Base-by-base conservation (phyloP, 2,797 vertebrate genomes). In the Sphenodon punctatus region DNA sequence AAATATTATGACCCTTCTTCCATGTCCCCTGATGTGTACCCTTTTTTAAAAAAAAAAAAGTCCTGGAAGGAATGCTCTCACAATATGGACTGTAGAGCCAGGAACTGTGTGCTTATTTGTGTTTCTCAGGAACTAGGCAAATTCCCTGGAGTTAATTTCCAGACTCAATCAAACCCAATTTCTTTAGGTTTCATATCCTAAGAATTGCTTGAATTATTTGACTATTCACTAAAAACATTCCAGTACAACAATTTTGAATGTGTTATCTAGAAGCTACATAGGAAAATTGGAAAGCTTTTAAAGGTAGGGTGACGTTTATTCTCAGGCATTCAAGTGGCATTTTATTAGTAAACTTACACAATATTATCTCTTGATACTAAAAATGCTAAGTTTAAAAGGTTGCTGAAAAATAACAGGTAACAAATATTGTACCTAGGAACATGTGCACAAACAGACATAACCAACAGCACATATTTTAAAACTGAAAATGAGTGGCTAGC, bases 1-100 rank as follows among this genome's bases (percentile, higher is more conserved):
- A 99, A 99, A 97, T 97, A 97, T 98, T 98, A 98, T 97, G 96
- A 97, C 97, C 96, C 96, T 84, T 87, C 13, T 46, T 91, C 58
- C 36, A 70, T 87, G 6, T n/a, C 59, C 91, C 43, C 95, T 97
- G 97, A 96, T 95, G 95, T 96, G 95, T 95, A 95, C n/a, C n/a
- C n/a, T n/a, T n/a, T n/a, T n/a, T n/a, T n/a, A n/a, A n/a, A n/a
- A n/a, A n/a, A n/a, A n/a, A n/a, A n/a, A 94, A 81, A 96, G 96
- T 95, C 95, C 74, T 95, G 48, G 90, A 95, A 97, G 96, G 96
- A 97, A 93, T 97, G 95, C 93, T 95, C 96, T 98, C 97, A 97
- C 94, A 97, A 95, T 96, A 97, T 96, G 95, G 95, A 93, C 90
- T 89, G 80, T 92, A 88, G 96, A 92, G 95, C 97, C 96, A 97